These are phyloP conservation scores for Anguilla megastoma DNA, from an alignment of 2,797 vertebrate species.

Conservation along the genomic window DNA sequence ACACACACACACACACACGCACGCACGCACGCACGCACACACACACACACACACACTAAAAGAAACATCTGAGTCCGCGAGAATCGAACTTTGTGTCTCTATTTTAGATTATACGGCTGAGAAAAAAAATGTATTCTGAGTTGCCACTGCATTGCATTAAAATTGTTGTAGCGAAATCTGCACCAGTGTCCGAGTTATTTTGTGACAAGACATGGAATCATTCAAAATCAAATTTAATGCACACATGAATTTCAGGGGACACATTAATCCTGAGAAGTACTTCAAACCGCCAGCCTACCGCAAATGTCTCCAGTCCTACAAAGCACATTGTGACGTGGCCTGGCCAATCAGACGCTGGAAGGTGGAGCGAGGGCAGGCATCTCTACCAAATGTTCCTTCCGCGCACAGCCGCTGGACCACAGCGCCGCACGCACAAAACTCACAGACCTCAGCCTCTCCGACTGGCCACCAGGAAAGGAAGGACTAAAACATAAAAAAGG, in stretches of 20 bases:
- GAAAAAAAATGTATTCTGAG: background rate
- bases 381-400: constrained; percentile 65
- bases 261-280: constrained; percentile 5
- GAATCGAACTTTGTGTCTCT: background rate
- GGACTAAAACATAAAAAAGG: constrained; percentile 47
- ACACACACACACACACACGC: background rate
- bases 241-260: background rate
- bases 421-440: constrained; percentile 43
- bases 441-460: constrained; percentile 11
- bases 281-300: constrained; percentile 50
- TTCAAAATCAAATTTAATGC: background rate
- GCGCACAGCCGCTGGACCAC: constrained; percentile 53
- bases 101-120: background rate
- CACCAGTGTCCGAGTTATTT: background rate
- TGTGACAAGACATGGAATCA: background rate
- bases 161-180: background rate
- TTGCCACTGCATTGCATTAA: background rate
- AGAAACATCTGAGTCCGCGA: background rate
- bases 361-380: constrained; percentile 68
- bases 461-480: constrained; percentile 47
- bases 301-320: constrained; percentile 61
- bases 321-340: constrained; percentile 43
- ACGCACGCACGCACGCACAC: too few relatives aligned
- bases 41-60: background rate
- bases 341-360: constrained; percentile 65